Percentiles rank a stretch among this genome's conserved stretches.
Evolutionary conservation across 2,797 vertebrate species (phyloP).

Genomic region (Phylloscopus collybita): DNA sequence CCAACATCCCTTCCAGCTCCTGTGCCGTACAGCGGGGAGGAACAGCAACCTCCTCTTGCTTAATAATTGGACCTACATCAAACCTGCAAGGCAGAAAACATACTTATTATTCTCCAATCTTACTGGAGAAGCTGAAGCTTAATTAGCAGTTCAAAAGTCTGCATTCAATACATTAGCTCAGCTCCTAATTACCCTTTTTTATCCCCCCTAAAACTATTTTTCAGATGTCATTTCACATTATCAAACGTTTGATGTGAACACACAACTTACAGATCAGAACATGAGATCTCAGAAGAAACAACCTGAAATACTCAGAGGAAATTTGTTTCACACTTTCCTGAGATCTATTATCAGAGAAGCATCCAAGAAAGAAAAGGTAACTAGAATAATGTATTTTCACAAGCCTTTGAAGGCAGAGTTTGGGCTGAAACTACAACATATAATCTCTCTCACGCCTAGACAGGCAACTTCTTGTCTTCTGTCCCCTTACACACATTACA

Average conservation of each 20-base stretch:
- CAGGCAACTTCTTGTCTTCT: neutral
- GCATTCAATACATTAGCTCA: neutral
- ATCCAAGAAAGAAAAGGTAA: neutral
- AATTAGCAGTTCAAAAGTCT: neutral
- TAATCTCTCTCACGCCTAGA: neutral
- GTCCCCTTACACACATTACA: neutral
- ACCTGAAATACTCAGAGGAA: neutral
- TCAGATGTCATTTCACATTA: neutral
- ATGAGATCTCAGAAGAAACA: neutral
- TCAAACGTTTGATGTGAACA: neutral
- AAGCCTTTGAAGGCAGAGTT: neutral
- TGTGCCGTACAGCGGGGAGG: constrained; percentile 83
- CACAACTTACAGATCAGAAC: neutral
- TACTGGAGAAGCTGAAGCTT: neutral
- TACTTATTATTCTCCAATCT: too few relatives aligned
- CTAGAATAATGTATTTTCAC: neutral
- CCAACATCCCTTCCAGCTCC: constrained; percentile 82
- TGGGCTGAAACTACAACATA: neutral
- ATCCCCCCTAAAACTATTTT: neutral
- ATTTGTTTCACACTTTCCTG: neutral
- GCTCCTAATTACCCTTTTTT: neutral
- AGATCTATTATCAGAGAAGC: neutral
- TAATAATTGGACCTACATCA: constrained; percentile 91
- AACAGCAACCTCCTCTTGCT: constrained; percentile 83
- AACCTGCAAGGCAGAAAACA: constrained; percentile 80